These are phyloP conservation scores for Hemiscyllium ocellatum DNA, from an alignment of 2,113 vertebrate species.

Conservation along the genomic window DNA sequence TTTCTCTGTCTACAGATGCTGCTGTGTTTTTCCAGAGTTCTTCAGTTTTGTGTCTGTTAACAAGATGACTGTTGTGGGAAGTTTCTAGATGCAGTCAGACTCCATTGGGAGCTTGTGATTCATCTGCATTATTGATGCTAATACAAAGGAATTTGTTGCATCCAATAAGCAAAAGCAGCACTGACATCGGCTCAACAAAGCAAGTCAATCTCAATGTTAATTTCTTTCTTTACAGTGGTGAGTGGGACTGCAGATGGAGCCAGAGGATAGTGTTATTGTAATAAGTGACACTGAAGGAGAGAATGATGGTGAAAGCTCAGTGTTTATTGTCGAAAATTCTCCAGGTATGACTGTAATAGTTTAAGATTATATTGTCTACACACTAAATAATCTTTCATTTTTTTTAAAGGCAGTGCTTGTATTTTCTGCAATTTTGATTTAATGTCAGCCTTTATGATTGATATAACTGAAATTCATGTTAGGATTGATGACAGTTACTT, in stretches of 20 bases:
- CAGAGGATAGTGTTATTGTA: slow-evolving; percentile 42
- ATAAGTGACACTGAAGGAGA: slow-evolving; percentile 42
- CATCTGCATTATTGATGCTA: not conserved
- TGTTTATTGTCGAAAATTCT: slow-evolving; percentile 27
- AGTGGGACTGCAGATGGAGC: slow-evolving; percentile 27
- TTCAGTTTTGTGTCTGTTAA: too few relatives aligned
- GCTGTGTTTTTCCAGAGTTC: too few relatives aligned
- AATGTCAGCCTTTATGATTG: not conserved
- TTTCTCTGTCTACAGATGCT: too few relatives aligned
- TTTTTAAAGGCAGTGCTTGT: not conserved
- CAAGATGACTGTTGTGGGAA: not conserved
- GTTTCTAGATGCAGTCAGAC: not conserved
- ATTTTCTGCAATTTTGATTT: not conserved
- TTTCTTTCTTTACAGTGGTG: slow-evolving; percentile 7
- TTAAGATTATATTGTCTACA: not conserved
- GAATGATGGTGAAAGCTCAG: not conserved
- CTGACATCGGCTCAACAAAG: not conserved
- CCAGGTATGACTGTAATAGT: slow-evolving; percentile 17
- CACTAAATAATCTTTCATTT: not conserved
- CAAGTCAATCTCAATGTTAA: not conserved
- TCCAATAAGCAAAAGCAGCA: not conserved
- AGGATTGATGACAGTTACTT: not conserved
- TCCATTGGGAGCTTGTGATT: not conserved
- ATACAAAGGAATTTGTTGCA: not conserved
- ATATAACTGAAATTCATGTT: not conserved